Conservation (phyloP, 92 coral and sea anemone genomes). For the Pocillopora meandrina region DNA sequence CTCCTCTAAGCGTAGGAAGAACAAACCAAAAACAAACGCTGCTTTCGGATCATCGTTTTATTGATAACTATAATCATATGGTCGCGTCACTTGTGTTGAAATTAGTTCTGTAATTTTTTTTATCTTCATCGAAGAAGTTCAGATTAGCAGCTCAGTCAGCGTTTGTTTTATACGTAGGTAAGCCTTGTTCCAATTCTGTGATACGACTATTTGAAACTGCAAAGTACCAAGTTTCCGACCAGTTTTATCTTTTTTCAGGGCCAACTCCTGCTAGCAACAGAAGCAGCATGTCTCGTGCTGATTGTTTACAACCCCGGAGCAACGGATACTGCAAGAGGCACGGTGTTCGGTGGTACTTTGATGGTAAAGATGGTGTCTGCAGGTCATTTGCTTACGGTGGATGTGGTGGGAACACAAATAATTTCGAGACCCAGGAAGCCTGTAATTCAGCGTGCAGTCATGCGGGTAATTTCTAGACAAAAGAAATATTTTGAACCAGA, state of each 20-base stretch:
- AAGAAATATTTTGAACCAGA: no score
- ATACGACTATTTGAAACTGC: background rate
- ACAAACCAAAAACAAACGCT: no score
- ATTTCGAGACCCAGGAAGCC: conserved; percentile 62
- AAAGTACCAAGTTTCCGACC: background rate
- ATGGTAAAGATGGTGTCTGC: conserved; percentile 56
- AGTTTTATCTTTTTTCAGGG: background rate
- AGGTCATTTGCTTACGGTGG: conserved; percentile 87
- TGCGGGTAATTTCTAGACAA: conserved; percentile 53
- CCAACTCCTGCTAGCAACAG: background rate
- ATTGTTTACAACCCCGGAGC: conserved; percentile 61
- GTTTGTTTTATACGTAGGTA: no score
- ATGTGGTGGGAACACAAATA: conserved; percentile 88
- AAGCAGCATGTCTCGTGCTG: conserved; percentile 43
- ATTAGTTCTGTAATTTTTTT: background rate
- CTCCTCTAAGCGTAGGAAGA: no score
- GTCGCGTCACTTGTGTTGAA: no score
- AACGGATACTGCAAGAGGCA: conserved; percentile 72
- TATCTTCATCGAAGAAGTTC: background rate
- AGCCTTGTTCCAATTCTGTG: no score
- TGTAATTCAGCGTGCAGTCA: conserved; percentile 70
- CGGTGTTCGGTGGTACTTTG: conserved; percentile 82
- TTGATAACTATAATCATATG: no score
- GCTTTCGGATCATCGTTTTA: no score
- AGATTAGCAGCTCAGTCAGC: background rate